These are phyloP conservation scores for Papilio polytes DNA, from an alignment of 1,140 invertebrate genomes.

Conservation along the genomic window DNA sequence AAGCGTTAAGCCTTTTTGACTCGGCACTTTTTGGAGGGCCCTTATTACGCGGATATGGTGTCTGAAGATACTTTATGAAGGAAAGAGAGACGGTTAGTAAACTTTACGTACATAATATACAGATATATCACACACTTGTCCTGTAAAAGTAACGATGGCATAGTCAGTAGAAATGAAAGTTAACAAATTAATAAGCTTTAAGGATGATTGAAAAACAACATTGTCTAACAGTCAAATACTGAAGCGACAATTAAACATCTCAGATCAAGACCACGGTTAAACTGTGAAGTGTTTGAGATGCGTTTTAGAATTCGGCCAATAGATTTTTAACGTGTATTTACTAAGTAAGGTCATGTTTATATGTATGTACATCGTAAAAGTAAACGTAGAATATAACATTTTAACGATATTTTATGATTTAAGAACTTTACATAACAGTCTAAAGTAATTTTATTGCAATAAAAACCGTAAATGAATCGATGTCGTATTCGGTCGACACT, in stretches of 20 bases:
- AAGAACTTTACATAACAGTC: not conserved
- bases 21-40: conserved; percentile 80
- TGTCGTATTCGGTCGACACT: conserved; percentile 62
- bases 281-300: no score
- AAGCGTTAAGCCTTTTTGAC: conserved; percentile 82
- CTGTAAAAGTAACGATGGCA: no score
- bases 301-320: no score
- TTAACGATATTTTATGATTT: not conserved
- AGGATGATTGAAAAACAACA: no score
- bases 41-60: conserved; percentile 75
- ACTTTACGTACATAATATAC: not conserved
- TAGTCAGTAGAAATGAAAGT: no score
- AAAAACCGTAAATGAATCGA: conserved; percentile 61
- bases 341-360: not conserved
- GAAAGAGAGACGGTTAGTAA: conserved; percentile 38
- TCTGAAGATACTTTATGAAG: conserved; percentile 44
- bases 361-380: not conserved
- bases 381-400: not conserved
- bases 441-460: not conserved
- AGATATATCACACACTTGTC: not conserved
- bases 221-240: no score
- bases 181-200: no score
- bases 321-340: no score
- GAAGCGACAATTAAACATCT: no score
- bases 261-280: no score